These are phyloP conservation scores for Galemys pyrenaicus DNA, from an alignment of 2,113 vertebrate genomes.

Conservation along the genomic window DNA sequence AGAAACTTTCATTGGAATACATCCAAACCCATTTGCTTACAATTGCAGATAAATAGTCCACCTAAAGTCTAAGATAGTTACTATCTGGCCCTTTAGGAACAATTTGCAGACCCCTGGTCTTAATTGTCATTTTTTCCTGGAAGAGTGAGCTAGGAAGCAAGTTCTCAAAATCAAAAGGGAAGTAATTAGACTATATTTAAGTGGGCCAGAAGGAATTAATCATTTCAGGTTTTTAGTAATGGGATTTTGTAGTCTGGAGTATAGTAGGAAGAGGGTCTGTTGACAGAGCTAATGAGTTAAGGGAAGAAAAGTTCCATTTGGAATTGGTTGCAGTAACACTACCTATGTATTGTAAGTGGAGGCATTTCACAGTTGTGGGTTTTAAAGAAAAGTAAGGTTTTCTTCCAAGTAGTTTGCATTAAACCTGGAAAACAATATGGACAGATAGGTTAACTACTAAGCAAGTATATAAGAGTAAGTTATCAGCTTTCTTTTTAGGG, in stretches of 20 bases:
- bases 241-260: background rate
- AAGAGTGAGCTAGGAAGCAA: background rate
- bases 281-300: background rate
- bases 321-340: background rate
- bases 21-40: background rate
- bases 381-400: background rate
- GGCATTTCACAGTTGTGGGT: background rate
- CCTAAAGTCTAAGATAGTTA: conserved; percentile 34
- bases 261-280: background rate
- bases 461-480: background rate
- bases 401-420: conserved; percentile 1
- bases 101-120: background rate
- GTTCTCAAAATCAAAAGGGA: conserved; percentile 22
- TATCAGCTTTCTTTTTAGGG: too few relatives aligned
- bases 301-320: background rate
- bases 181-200: conserved; percentile 1
- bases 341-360: background rate
- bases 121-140: background rate
- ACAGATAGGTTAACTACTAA: background rate
- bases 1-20: conserved; percentile 34
- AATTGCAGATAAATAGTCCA: background rate
- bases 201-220: conserved; percentile 21
- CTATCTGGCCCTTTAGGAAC: background rate
- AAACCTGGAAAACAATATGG: background rate
- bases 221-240: conserved; percentile 9